These are phyloP conservation scores for Acrocyrtus sp. DNA, from an alignment of 2,888 invertebrate species.

Conservation along the genomic window DNA sequence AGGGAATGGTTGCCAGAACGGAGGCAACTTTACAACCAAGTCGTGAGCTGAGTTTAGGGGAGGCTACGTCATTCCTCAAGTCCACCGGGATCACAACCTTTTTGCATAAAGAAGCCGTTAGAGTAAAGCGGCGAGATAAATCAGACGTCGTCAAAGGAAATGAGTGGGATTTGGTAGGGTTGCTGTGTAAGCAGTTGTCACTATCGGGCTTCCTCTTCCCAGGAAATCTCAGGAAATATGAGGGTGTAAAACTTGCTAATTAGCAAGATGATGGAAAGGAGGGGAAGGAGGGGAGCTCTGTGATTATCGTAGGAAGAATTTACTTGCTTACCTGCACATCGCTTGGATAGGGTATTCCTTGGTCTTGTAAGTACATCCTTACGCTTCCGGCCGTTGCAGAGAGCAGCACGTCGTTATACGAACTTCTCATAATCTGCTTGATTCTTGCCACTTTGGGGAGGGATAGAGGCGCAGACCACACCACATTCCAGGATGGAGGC, in stretches of 20 bases:
- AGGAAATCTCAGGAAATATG: conserved; percentile 1
- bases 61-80: conserved; percentile 64
- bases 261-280: not conserved
- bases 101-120: conserved; percentile 3
- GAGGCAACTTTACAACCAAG: conserved; percentile 66
- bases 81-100: conserved; percentile 67
- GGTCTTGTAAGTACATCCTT: conserved; percentile 68
- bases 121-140: not conserved
- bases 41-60: conserved; percentile 62
- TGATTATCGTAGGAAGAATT: not conserved
- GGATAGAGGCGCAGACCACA: conserved; percentile 69
- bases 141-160: not conserved
- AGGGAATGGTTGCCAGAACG: conserved; percentile 68
- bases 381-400: conserved; percentile 70
- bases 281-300: not conserved
- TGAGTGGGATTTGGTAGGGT: not conserved
- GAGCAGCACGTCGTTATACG: conserved; percentile 70
- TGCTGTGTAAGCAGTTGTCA: too few species aligned
- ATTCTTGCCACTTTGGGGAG: conserved; percentile 67
- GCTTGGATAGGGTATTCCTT: conserved; percentile 69
- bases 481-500: conserved; percentile 63
- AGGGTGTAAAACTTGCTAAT: not conserved
- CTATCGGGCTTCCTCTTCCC: not conserved
- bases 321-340: conserved; percentile 67
- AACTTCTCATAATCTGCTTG: conserved; percentile 70